A percentile compares a stretch with the other conserved stretches of the same genome.
phyloP scores from a whole-genome alignment of 2,113 vertebrate genomes.

The Phyllostomus hastatus region DNA sequence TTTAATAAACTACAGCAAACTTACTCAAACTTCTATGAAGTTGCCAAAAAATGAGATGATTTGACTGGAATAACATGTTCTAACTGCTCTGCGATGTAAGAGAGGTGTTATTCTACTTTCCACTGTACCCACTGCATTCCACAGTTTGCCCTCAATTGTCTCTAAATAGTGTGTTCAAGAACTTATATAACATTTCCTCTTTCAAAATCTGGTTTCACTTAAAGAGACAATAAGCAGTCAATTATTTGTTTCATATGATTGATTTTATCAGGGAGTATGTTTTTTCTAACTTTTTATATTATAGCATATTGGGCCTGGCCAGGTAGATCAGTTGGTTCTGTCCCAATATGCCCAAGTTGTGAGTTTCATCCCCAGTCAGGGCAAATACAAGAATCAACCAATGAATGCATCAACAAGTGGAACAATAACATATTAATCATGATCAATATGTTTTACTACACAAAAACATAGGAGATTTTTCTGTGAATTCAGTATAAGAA shows the following conservation, averaged over 20 bases:
- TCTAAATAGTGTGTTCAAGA: too few relatives aligned
- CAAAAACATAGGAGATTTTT: neutral
- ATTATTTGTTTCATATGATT: neutral
- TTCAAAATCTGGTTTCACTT: neutral
- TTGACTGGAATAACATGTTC: neutral
- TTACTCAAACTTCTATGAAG: neutral
- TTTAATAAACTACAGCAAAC: neutral
- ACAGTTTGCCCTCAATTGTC: neutral
- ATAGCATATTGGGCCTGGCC: too few relatives aligned
- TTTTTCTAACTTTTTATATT: neutral
- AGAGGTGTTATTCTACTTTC: neutral
- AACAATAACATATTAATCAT: neutral
- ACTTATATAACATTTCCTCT: neutral
- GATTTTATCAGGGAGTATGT: neutral
- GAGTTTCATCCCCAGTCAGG: too few relatives aligned
- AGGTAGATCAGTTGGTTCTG: too few relatives aligned
- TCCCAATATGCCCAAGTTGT: too few relatives aligned
- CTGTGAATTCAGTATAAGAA: neutral
- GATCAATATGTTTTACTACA: neutral
- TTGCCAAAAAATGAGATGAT: constrained; percentile 34
- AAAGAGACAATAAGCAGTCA: neutral
- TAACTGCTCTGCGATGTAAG: neutral
- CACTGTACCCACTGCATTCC: neutral
- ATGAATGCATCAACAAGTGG: too few relatives aligned
- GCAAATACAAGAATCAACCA: too few relatives aligned